Evolutionary conservation across 2,888 invertebrate species (phyloP).

Genomic region (Erannis defoliaria): DNA sequence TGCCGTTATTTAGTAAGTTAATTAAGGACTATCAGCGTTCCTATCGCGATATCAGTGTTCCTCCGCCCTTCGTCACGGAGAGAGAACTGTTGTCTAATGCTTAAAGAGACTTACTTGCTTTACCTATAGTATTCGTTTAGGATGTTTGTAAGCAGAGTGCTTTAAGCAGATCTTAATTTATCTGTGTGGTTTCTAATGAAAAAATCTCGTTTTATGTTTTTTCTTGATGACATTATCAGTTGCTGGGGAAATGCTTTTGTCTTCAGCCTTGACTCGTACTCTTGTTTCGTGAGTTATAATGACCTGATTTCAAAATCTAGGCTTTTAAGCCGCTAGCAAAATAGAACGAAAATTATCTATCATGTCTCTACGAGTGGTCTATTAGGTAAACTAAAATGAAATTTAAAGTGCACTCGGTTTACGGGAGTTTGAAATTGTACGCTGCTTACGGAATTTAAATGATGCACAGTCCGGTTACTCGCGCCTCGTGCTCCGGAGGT

Average conservation of each 20-base stretch:
- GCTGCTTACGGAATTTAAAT: neutral
- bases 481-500: neutral
- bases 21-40: conserved; percentile 21
- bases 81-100: conserved; percentile 3
- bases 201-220: too few species aligned
- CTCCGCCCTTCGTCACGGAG: conserved; percentile 2
- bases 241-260: too few species aligned
- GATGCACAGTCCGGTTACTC: neutral
- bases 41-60: conserved; percentile 15
- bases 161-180: too few species aligned
- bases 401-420: conserved; percentile 5
- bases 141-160: too few species aligned
- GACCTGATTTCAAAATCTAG: neutral
- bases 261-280: too few species aligned
- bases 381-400: conserved; percentile 5
- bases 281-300: too few species aligned
- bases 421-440: conserved; percentile 1
- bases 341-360: neutral
- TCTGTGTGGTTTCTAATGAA: too few species aligned
- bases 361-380: neutral
- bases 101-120: neutral
- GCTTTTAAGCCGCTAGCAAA: neutral
- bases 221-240: too few species aligned
- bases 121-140: too few species aligned
- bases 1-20: conserved; percentile 18